Percentiles rank a stretch among this genome's conserved stretches.
phyloP scores from a whole-genome alignment of 2,888 invertebrate genomes.

The Pheosia tremula region DNA sequence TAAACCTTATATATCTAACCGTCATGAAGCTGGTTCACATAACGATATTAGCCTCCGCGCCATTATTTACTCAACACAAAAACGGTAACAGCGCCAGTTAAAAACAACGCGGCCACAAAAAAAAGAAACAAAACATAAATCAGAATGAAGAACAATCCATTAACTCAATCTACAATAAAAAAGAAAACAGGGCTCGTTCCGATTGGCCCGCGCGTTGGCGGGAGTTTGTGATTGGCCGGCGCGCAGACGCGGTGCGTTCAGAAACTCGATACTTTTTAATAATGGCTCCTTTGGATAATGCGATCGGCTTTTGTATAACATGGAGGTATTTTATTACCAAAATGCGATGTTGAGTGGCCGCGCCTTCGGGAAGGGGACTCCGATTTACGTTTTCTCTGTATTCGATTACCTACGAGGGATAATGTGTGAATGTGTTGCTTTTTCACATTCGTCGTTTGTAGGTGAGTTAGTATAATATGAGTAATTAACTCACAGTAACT shows the following conservation, averaged over 20 bases:
- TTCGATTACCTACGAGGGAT: slow-evolving; percentile 54
- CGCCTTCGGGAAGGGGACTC: slow-evolving; percentile 54
- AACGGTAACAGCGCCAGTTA: slow-evolving; percentile 29
- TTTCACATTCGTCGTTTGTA: neutral
- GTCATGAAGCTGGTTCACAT: slow-evolving; percentile 7
- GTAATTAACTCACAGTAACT: too few species aligned
- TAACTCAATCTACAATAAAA: slow-evolving; percentile 76
- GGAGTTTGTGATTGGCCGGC: slow-evolving; percentile 67
- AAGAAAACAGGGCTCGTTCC: slow-evolving; percentile 54
- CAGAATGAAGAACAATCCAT: slow-evolving; percentile 83
- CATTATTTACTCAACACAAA: slow-evolving; percentile 22
- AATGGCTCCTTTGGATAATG: slow-evolving; percentile 83
- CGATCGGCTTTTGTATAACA: slow-evolving; percentile 79
- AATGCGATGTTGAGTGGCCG: slow-evolving; percentile 72
- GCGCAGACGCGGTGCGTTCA: slow-evolving; percentile 65
- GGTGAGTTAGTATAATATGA: neutral
- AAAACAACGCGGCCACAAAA: slow-evolving; percentile 44
- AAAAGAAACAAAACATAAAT: slow-evolving; percentile 72
- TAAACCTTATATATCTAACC: neutral
- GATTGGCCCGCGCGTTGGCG: slow-evolving; percentile 70
- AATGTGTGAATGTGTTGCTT: slow-evolving; percentile 32
- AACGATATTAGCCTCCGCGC: slow-evolving; percentile 14
- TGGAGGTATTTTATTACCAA: slow-evolving; percentile 79
- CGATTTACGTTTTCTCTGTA: slow-evolving; percentile 59
- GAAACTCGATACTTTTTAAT: slow-evolving; percentile 84